A percentile compares a stretch with the other conserved stretches of the same genome.
These are phyloP conservation scores for Scolopax bukidnonensis DNA, from an alignment of 2,797 vertebrate species.

Conservation along the genomic window DNA sequence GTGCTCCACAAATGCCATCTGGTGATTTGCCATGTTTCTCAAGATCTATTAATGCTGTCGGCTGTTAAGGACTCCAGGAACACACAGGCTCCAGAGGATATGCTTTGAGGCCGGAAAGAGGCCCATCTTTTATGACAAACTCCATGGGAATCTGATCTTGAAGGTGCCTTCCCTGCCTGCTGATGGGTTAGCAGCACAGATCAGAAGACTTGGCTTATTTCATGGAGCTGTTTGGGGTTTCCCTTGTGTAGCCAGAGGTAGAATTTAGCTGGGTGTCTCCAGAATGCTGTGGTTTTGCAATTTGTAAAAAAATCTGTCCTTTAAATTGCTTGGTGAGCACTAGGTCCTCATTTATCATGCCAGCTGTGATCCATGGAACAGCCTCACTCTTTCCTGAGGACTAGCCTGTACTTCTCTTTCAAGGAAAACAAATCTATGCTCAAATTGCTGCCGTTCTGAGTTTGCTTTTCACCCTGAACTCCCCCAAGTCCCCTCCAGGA, in stretches of 20 bases:
- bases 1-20: fast-evolving
- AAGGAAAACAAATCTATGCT: fast-evolving
- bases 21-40: not conserved
- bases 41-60: not conserved
- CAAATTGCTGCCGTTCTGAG: not conserved
- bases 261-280: not conserved
- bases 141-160: not conserved
- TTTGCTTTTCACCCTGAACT: not conserved
- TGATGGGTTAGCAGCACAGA: not conserved
- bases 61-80: not conserved
- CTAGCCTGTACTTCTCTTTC: fast-evolving
- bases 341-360: not conserved
- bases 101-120: not conserved
- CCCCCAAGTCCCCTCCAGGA: not conserved
- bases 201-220: not conserved
- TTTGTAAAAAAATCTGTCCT: not conserved
- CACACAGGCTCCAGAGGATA: fast-evolving
- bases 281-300: not conserved
- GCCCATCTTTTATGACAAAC: not conserved
- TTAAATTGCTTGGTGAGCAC: not conserved
- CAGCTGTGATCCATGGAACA: not conserved
- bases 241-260: not conserved
- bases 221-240: not conserved
- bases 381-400: not conserved
- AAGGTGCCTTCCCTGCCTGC: fast-evolving